Percentiles rank a stretch among this genome's conserved stretches.
These are phyloP conservation scores for Cacatua alba DNA, from an alignment of 2,113 vertebrate species.

Conservation along the genomic window DNA sequence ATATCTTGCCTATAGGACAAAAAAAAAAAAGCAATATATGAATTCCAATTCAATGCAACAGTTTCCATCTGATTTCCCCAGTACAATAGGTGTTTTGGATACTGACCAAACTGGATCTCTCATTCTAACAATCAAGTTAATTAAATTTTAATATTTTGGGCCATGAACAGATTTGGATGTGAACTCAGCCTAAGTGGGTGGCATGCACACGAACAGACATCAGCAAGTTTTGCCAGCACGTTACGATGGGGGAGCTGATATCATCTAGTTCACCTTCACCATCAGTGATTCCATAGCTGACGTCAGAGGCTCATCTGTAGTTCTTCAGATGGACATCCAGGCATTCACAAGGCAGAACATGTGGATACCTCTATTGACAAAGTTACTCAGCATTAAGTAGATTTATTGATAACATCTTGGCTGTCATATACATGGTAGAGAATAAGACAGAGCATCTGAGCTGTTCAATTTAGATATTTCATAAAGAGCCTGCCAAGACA, in stretches of 20 bases:
- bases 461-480: conserved; percentile 27
- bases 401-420: conserved; percentile 20
- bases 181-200: neutral
- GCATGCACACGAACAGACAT: neutral
- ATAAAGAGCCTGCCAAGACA: conserved; percentile 30
- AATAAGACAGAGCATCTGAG: conserved; percentile 14
- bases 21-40: neutral
- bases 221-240: neutral
- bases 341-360: neutral
- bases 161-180: neutral
- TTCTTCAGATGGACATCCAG: neutral
- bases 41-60: neutral
- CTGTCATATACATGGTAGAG: neutral
- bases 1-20: neutral
- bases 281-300: neutral
- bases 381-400: neutral
- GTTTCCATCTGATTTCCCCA: neutral
- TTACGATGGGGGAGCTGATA: neutral
- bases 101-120: neutral
- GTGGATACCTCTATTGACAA: neutral
- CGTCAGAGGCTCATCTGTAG: neutral
- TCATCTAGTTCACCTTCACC: neutral
- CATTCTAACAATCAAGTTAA: neutral
- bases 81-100: neutral
- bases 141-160: neutral